Base-by-base conservation (phyloP, 2,888 invertebrate species). In the Kryphioiulus occultus region DNA sequence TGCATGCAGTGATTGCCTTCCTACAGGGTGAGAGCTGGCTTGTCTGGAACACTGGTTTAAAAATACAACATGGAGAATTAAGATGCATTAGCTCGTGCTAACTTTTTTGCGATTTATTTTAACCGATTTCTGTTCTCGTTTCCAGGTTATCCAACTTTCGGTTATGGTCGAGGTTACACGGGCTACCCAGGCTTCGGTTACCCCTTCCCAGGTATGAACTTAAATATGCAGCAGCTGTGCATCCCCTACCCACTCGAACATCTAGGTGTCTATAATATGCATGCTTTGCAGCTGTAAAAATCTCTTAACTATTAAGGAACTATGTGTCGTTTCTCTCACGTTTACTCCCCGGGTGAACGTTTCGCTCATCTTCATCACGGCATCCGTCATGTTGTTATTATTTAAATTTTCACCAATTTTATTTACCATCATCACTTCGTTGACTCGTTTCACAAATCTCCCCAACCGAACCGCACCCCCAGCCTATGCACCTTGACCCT, bases 181-280 rank as follows among this genome's bases (percentile, higher is more conserved):
- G 97, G 97, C 94, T 97, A 97, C 95, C 97, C 97, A 94, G 96
- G 97, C 95, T 97, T 97, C 95, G 97, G 97, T 95, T 96, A 98
- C 94, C 97, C 97, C 93, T 97, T 97, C 94, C 97, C 97, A 89
- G 89, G 89, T 89, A 89, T 87, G 89, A 89, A 90, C 89, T 89
- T 90, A 89, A 90, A 90, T 88, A 89, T 90, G 90, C 90, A 89
- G 89, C 90, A 90, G 89, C 89, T 90, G 87, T 90, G 90, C 89
- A 90, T 91, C 89, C 91, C 92, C 78, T 91, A 91, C 89, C 92
- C 91, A 88, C 90, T 90, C 90, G 91, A 91, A 88, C 89, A 90
- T 89, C 90, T 91, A 89, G 91, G 91, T 91, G 92, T 93, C 91
- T 93, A 93, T 90, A 94, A 94, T 93, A 93, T 95, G 94, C 95